phyloP scores from a whole-genome alignment of 2,113 vertebrate genomes.

The Suricata suricatta region DNA sequence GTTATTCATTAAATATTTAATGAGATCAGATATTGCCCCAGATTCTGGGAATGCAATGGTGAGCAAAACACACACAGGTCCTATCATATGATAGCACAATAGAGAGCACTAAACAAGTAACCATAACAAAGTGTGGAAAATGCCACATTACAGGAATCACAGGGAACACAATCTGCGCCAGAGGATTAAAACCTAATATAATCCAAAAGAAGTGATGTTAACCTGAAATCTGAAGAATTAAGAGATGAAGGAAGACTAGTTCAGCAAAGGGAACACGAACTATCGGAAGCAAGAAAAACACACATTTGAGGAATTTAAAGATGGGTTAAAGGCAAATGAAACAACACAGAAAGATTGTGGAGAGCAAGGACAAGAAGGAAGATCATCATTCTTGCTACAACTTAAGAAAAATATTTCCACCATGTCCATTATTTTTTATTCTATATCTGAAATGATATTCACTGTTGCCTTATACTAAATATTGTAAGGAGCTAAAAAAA shows the following conservation, averaged over 20 bases:
- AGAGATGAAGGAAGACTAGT: neutral
- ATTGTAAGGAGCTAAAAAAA: slow-evolving; percentile 42
- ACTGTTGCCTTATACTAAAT: slow-evolving; percentile 11
- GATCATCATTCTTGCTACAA: neutral
- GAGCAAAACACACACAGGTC: neutral
- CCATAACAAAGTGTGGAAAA: neutral
- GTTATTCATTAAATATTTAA: slow-evolving; percentile 18
- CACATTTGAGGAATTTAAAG: neutral
- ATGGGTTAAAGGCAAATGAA: neutral
- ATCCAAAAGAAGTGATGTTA: neutral
- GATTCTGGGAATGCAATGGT: neutral
- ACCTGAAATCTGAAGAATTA: neutral
- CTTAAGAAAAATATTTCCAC: neutral
- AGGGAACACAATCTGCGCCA: neutral
- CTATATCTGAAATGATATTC: neutral
- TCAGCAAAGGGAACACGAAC: neutral
- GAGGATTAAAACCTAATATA: neutral
- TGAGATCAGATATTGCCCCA: neutral
- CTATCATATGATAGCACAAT: neutral
- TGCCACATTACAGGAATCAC: neutral
- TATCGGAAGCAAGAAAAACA: neutral
- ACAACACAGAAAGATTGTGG: neutral
- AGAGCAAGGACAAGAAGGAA: neutral
- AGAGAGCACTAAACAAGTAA: neutral
- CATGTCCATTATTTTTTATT: neutral